Conservation (phyloP, 2,113 vertebrate species). For the Bucco capensis region DNA sequence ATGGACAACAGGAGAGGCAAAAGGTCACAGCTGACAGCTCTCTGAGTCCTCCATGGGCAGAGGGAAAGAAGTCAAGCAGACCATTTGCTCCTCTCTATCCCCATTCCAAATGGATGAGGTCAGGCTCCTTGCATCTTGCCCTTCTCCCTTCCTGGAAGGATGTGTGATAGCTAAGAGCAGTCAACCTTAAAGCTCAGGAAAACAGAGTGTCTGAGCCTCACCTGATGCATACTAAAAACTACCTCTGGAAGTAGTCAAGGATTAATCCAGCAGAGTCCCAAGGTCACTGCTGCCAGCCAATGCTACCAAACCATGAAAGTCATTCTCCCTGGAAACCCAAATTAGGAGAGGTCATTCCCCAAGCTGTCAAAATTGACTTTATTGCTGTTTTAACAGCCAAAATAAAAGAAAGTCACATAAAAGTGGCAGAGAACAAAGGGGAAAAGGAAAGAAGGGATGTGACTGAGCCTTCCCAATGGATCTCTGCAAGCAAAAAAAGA, state of each 20-base stretch:
- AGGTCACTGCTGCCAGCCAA: conserved; percentile 12
- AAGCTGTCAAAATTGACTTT: conserved; percentile 37
- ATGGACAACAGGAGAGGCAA: background rate
- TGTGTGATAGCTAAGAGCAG: conserved; percentile 15
- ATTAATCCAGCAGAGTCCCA: background rate
- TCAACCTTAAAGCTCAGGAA: conserved; percentile 10
- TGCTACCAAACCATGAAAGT: background rate
- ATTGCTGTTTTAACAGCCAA: background rate
- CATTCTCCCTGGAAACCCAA: conserved; percentile 16
- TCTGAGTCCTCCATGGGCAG: background rate
- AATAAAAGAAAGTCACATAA: background rate
- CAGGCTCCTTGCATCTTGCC: background rate
- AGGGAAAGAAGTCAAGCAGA: background rate
- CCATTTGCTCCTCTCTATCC: background rate
- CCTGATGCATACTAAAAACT: background rate
- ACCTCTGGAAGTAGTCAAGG: no score
- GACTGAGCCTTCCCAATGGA: conserved; percentile 33
- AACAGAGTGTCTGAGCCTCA: background rate
- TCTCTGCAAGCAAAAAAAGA: conserved; percentile 36
- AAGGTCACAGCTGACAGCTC: background rate
- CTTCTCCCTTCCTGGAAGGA: background rate
- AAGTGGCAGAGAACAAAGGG: background rate
- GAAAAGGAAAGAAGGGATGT: conserved; percentile 47
- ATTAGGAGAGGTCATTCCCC: background rate
- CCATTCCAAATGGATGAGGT: background rate